Conservation (phyloP, 2,113 vertebrate species). For the Nerophis ophidion region DNA sequence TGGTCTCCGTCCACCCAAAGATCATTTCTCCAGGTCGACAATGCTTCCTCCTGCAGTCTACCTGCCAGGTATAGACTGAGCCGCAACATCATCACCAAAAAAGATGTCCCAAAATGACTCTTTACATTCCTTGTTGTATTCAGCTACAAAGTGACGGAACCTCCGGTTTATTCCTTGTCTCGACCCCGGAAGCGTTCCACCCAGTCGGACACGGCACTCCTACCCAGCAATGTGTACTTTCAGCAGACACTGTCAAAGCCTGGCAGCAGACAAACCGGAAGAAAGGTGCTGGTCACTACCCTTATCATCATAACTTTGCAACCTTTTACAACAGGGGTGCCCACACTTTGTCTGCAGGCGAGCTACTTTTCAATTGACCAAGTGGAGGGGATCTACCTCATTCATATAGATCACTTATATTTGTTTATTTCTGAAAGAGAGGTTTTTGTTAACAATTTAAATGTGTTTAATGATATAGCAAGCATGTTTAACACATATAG, state of each 20-base stretch:
- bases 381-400: too few relatives aligned
- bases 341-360: too few relatives aligned
- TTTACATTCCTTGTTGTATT: not conserved
- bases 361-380: too few relatives aligned
- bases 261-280: slow-evolving; percentile 32
- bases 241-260: slow-evolving; percentile 36
- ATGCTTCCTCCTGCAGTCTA: slow-evolving; percentile 64
- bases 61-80: slow-evolving; percentile 59
- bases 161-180: slow-evolving; percentile 14
- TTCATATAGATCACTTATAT: too few relatives aligned
- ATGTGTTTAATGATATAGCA: too few relatives aligned
- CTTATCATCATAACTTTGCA: not conserved
- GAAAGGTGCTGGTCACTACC: slow-evolving; percentile 39
- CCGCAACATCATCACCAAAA: not conserved
- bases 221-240: slow-evolving; percentile 63
- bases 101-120: not conserved
- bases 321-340: not conserved
- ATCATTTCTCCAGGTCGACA: slow-evolving; percentile 62
- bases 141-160: slow-evolving; percentile 64
- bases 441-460: too few relatives aligned
- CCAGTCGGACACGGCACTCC: slow-evolving; percentile 71
- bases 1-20: slow-evolving; percentile 39
- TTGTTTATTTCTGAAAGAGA: too few relatives aligned
- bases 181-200: slow-evolving; percentile 48
- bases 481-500: too few relatives aligned